Evolutionary conservation across 2,797 vertebrate genomes (phyloP).

Genomic region (Leuciscus waleckii): DNA sequence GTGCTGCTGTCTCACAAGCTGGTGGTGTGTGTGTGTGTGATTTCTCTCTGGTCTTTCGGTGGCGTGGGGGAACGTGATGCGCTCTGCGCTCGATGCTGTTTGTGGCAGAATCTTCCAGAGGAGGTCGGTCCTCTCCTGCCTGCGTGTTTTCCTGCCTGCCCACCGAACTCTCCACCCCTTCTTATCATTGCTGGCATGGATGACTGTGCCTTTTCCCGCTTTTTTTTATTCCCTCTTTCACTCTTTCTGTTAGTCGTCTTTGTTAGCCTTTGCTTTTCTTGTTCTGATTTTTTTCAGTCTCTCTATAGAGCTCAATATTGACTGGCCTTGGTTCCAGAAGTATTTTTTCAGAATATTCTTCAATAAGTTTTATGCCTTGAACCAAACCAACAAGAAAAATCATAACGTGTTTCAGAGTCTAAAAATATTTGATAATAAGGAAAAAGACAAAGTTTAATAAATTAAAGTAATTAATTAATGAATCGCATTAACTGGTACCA

Average conservation of each 20-base stretch:
- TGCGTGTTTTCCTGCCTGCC: slow-evolving; percentile 70
- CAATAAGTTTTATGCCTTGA: background rate
- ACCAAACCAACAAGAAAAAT: background rate
- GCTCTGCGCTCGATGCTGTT: slow-evolving; percentile 77
- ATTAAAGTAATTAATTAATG: too few relatives aligned
- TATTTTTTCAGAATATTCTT: background rate
- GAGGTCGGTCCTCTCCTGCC: slow-evolving; percentile 82
- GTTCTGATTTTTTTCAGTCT: slow-evolving; percentile 49
- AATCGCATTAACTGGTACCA: background rate
- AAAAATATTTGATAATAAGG: too few relatives aligned
- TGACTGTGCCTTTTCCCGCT: slow-evolving; percentile 16
- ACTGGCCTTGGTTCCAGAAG: background rate
- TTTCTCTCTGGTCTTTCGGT: slow-evolving; percentile 71
- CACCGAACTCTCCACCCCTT: slow-evolving; percentile 13
- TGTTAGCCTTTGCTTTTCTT: background rate
- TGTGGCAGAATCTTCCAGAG: slow-evolving; percentile 84
- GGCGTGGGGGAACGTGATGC: slow-evolving; percentile 77
- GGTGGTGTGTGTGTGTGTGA: slow-evolving; percentile 65
- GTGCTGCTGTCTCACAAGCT: slow-evolving; percentile 66
- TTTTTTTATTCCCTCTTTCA: slow-evolving; percentile 48
- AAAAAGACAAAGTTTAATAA: background rate
- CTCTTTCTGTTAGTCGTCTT: slow-evolving; percentile 52
- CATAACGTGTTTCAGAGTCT: too few relatives aligned
- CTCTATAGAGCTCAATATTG: slow-evolving; percentile 15
- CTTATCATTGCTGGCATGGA: slow-evolving; percentile 47